Conservation (phyloP, 1,140 invertebrate species). For the Eufriesea mexicana region DNA sequence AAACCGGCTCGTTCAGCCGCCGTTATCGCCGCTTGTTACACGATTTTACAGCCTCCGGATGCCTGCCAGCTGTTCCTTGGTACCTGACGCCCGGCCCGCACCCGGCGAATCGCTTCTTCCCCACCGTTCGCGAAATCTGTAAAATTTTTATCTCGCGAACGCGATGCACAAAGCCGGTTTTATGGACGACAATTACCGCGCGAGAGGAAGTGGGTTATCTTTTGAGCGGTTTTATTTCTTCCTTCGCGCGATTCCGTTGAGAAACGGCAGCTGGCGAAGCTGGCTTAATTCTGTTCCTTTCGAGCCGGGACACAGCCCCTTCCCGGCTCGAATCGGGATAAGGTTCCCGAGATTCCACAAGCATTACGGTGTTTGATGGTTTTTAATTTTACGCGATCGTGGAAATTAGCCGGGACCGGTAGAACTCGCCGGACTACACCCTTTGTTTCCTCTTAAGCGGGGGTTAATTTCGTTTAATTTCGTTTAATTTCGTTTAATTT, state of each 20-base stretch:
- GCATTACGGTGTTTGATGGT: not conserved
- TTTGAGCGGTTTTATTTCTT: slow-evolving; percentile 20
- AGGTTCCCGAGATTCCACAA: not conserved
- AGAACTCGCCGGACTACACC: not conserved
- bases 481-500: no score
- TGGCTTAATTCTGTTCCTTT: slow-evolving; percentile 1
- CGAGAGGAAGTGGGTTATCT: not conserved
- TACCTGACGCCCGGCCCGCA: not conserved
- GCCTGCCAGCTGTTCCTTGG: slow-evolving; percentile 23
- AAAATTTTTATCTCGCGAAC: slow-evolving; percentile 39
- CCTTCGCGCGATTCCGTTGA: not conserved
- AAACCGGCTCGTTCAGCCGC: slow-evolving; percentile 20
- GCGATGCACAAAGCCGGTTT: slow-evolving; percentile 17
- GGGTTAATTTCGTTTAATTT: no score
- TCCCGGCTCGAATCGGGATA: not conserved
- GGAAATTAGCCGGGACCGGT: not conserved
- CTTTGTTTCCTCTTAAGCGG: not conserved
- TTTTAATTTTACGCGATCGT: not conserved
- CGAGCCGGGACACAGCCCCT: not conserved
- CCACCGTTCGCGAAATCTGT: slow-evolving; percentile 17
- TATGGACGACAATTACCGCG: slow-evolving; percentile 10
- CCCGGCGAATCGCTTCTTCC: not conserved
- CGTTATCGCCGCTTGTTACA: slow-evolving; percentile 50
- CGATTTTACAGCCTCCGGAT: slow-evolving; percentile 45
- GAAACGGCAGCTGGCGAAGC: slow-evolving; percentile 2